Evolutionary conservation across 2,888 invertebrate genomes (phyloP).

Genomic region (Lathronympha strigana): DNA sequence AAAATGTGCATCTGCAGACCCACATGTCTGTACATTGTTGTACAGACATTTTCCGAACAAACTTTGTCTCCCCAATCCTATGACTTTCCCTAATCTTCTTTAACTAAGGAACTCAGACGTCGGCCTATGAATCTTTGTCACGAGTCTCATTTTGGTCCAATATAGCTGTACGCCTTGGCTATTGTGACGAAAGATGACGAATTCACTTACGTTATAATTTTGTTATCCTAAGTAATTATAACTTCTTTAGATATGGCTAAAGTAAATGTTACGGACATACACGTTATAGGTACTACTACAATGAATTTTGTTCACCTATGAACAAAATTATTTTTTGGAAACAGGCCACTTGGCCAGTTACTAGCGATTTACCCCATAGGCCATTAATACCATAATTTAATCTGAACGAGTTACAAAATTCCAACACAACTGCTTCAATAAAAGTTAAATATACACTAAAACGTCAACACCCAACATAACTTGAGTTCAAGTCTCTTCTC

Average conservation of each 20-base stretch:
- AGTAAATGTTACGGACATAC: too few species aligned
- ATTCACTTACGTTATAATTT: too few species aligned
- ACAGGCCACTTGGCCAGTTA: not conserved
- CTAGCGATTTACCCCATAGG: not conserved
- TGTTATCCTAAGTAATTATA: too few species aligned
- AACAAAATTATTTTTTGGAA: too few species aligned
- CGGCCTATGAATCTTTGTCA: not conserved
- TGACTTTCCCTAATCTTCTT: not conserved
- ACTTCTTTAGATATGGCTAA: too few species aligned
- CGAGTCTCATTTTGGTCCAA: not conserved
- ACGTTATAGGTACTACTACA: too few species aligned
- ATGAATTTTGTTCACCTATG: too few species aligned
- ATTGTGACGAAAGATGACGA: too few species aligned
- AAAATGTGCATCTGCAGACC: too few species aligned
- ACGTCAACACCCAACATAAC: constrained; percentile 32
- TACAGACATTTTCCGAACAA: not conserved
- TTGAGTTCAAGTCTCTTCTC: constrained; percentile 27
- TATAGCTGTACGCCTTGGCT: not conserved
- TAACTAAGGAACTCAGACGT: not conserved
- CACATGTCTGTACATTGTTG: too few species aligned
- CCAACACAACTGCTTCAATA: constrained; percentile 2
- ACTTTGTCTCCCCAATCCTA: not conserved
- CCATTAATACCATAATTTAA: not conserved
- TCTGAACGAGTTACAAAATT: not conserved
- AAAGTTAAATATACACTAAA: constrained; percentile 33